Base-by-base conservation (phyloP, 2,113 vertebrate genomes). In the Eurystomus gularis region DNA sequence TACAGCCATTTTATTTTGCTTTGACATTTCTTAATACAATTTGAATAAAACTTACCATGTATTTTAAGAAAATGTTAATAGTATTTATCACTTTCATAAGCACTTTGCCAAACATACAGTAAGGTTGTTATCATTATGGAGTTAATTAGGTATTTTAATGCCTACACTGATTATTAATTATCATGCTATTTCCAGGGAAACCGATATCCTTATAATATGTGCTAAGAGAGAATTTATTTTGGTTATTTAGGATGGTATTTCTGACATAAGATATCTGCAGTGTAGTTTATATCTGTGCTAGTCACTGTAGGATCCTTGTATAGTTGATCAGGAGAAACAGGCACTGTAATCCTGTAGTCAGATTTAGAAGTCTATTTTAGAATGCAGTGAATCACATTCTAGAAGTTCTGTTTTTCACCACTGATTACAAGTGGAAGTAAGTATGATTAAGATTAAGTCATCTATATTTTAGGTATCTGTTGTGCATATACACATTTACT, bases 341-440 rank as follows among this genome's bases (percentile, higher is more conserved):
- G 52, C 54, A 71, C 46, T 35, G 17, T 37, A 92, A 72, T 72
- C 12, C 52, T 69, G 26, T 0, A 82, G 80, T 72, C 76, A 96
- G n/a, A 95, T 94, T 94, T 94, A 94, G 93, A 88, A 90, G 54
- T 69, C 54, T 95, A 88, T 95, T 96, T 88, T 88, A 80, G 82
- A 76, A 83, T 61, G 48, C 20, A 96, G 33, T 80, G 91, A 90
- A 88, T 90, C 88, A 94, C 14, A 60, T 21, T 88, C 2, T 3
- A 48, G 29, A 96, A 92, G 39, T 92, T 96, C 58, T 83, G 62
- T 52, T 81, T 68, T n/a, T 94, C 37, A 92, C 17, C 49, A 72
- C 18, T 72, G 80, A 88, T 86, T 94, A 11, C 37, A 72, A 90
- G 62, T 88, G 57, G 66, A 92, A 95, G 44, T 9, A 88, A 86